These are phyloP conservation scores for Sebastes variabilis DNA, from an alignment of 2,797 vertebrate species.

Conservation along the genomic window DNA sequence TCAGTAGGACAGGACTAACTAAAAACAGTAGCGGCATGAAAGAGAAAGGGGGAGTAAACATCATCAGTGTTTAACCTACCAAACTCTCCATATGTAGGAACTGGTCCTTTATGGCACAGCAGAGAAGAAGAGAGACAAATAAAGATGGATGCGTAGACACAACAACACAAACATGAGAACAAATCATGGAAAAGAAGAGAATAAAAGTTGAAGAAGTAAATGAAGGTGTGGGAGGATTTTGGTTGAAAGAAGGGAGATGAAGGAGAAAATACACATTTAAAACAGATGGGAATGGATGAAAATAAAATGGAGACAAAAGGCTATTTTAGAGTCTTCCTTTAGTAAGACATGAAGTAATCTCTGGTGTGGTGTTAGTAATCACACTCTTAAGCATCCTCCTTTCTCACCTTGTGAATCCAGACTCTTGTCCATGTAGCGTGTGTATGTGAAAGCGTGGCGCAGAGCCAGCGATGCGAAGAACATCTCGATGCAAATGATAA, in stretches of 20 bases:
- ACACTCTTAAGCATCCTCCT: too few relatives aligned
- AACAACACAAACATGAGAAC: background rate
- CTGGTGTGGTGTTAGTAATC: background rate
- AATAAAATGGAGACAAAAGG: background rate
- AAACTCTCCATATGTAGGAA: constrained; percentile 80
- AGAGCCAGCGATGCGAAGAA: constrained; percentile 95
- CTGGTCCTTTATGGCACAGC: constrained; percentile 78
- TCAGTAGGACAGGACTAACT: background rate
- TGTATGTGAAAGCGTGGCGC: constrained; percentile 95
- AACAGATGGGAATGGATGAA: background rate
- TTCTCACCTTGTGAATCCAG: constrained; percentile 90
- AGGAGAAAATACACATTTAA: background rate
- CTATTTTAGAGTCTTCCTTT: background rate
- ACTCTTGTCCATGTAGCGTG: constrained; percentile 92
- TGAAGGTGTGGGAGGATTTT: background rate
- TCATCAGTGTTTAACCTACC: constrained; percentile 75
- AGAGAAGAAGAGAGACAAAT: constrained; percentile 31
- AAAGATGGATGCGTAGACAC: constrained; percentile 31
- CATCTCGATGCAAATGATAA: constrained; percentile 98
- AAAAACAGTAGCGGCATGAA: background rate
- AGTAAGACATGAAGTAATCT: background rate
- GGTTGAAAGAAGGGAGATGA: background rate
- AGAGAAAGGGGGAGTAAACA: background rate
- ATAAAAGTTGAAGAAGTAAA: background rate
- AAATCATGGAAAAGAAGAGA: background rate